phyloP scores from a whole-genome alignment of 2,113 vertebrate genomes.

The Theristicus caerulescens region DNA sequence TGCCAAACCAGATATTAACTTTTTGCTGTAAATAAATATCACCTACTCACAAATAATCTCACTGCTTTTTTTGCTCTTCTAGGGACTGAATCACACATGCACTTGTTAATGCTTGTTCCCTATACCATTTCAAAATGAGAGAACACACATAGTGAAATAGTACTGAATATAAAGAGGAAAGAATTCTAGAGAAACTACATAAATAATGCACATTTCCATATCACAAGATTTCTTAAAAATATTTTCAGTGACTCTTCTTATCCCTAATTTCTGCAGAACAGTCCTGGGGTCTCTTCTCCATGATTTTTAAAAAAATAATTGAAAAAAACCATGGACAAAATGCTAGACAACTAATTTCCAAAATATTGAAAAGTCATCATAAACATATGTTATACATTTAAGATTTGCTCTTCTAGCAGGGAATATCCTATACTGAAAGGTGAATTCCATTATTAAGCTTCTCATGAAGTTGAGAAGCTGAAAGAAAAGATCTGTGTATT shows the following conservation, averaged over 20 bases:
- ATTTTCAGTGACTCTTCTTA: neutral
- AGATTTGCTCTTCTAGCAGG: neutral
- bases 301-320: neutral
- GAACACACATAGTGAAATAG: neutral
- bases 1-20: slow-evolving; percentile 41
- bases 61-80: neutral
- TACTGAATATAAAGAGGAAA: neutral
- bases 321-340: neutral
- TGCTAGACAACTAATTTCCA: neutral
- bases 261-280: neutral
- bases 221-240: neutral
- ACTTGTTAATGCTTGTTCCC: neutral
- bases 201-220: neutral
- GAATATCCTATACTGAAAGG: neutral
- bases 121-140: neutral
- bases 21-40: neutral
- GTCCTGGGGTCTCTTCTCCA: neutral
- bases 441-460: neutral
- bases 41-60: neutral
- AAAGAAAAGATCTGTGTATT: neutral
- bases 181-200: neutral
- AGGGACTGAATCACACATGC: neutral
- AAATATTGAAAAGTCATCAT: neutral
- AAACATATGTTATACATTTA: neutral
- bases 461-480: neutral